phyloP scores from a whole-genome alignment of 2,797 vertebrate species.

The Dendrocincla tyrannina region DNA sequence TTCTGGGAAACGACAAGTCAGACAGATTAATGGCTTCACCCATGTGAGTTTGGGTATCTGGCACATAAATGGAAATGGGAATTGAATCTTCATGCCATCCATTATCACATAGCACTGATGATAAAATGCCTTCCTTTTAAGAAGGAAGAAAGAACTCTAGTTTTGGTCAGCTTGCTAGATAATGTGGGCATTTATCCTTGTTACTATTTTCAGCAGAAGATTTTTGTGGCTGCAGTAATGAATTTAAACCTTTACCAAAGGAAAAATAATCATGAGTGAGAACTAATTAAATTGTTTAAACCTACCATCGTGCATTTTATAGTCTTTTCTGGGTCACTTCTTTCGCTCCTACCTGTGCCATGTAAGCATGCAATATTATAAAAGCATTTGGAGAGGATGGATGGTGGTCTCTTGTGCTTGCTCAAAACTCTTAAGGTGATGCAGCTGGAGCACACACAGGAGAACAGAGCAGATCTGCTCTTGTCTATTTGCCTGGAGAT shows the following conservation, averaged over 20 bases:
- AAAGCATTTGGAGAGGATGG: not conserved
- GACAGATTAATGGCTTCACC: not conserved
- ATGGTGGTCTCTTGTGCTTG: not conserved
- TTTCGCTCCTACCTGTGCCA: not conserved
- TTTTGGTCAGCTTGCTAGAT: not conserved
- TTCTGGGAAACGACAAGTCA: slow-evolving; percentile 7
- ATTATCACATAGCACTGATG: not conserved
- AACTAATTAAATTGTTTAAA: not conserved
- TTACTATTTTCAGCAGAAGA: not conserved
- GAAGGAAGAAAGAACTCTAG: not conserved
- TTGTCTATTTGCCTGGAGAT: not conserved
- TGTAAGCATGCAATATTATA: not conserved
- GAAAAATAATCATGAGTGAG: not conserved
- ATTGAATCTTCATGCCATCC: not conserved
- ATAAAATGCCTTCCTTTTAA: not conserved
- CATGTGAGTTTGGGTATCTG: not conserved
- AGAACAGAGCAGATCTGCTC: not conserved
- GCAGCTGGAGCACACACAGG: not conserved
- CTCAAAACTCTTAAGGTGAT: not conserved
- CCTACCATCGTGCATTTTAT: not conserved
- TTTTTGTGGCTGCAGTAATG: not conserved
- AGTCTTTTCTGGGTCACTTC: not conserved
- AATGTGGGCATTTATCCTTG: not conserved
- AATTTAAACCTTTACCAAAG: not conserved
- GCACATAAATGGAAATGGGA: not conserved